Evolutionary conservation across 2,113 vertebrate species (phyloP), one percentile per base, ranked within the genome.

Genomic region (Psettodes erumei): DNA sequence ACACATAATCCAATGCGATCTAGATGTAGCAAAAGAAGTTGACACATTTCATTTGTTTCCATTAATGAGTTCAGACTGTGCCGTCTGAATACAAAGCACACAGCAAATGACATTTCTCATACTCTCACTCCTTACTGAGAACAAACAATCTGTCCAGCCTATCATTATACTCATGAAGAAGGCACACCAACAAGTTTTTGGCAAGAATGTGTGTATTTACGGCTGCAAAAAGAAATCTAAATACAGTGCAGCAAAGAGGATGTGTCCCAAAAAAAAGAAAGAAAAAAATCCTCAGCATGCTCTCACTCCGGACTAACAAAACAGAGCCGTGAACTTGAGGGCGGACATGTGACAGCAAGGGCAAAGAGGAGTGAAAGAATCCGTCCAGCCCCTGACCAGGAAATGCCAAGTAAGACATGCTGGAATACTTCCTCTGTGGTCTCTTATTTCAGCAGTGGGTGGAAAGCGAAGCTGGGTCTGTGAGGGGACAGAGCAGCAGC

Each of bases 371-470:
- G 77, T 61, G 69, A 76, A 82, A 80, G 72, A 85, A 83, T 85
- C 72, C 77, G 47, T 85, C 8, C 62, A 74, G 71, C 60, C 61
- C 37, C 62, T 64, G 71, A 85, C 85, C 83, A 89, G 88, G 85
- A 91, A 91, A 92, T 90, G 85, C 86, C 86, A 83, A 84, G 83
- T 76, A 76, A 70, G 82, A 88, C 88, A 72, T 85, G 79, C 82
- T 86, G 27, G 56, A 86, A 71, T 78, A 77, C 82, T 83, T 89
- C 77, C 79, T 86, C 83, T 84, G 84, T 75, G 74, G 75, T 84
- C 77, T 87, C 71, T 79, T 79, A 77, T 89, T 87, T 82, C 84
- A 85, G 45, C 79, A 42, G 69, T 12, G 84, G 80, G 74, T 77
- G 70, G 69, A 81, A 81, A 79, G 67, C 63, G 71, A 84, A 79